These are phyloP conservation scores for Gallinago solitaria DNA, from an alignment of 2,797 vertebrate genomes.

Conservation along the genomic window DNA sequence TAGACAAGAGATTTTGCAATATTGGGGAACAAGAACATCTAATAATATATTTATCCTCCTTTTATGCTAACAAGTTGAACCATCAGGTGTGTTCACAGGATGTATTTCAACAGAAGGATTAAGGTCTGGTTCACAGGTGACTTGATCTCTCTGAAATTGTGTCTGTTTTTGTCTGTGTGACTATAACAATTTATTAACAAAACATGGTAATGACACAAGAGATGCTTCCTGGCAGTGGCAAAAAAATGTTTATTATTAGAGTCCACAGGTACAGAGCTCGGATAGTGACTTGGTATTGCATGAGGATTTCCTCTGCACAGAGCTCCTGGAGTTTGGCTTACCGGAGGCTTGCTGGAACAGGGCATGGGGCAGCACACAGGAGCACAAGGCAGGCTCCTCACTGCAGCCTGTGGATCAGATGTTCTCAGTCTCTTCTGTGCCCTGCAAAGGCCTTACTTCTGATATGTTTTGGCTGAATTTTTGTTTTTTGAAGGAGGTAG, in stretches of 20 bases:
- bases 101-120: background rate
- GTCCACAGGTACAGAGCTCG: background rate
- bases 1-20: background rate
- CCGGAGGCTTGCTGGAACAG: background rate
- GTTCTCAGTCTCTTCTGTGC: background rate
- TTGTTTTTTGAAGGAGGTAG: background rate
- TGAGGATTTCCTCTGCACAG: background rate
- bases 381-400: accelerated
- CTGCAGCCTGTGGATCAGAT: background rate
- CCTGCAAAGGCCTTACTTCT: background rate
- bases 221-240: background rate
- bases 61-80: background rate
- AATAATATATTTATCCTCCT: background rate
- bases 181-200: background rate
- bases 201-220: background rate
- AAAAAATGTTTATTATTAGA: background rate
- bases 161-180: background rate
- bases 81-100: background rate
- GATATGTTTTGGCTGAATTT: background rate
- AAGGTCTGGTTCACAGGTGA: background rate
- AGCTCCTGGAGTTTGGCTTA: background rate
- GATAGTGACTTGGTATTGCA: background rate
- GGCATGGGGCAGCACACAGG: accelerated
- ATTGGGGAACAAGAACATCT: background rate
- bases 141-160: background rate